Percentiles rank a stretch among this genome's conserved stretches.
Evolutionary conservation across 2,888 invertebrate species (phyloP).

Genomic region (Andrena hattorfiana): DNA sequence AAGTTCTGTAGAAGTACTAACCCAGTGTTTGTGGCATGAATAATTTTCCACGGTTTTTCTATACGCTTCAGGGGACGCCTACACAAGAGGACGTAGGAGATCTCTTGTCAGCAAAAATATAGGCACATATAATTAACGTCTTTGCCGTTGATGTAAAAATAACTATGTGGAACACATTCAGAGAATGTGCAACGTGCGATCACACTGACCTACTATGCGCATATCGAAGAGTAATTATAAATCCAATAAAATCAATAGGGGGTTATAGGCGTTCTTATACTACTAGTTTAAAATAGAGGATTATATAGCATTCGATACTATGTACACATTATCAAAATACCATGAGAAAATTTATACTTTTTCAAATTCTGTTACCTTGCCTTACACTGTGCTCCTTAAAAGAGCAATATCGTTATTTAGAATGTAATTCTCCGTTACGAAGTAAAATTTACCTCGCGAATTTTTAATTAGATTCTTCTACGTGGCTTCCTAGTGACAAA

Average conservation of each 20-base stretch:
- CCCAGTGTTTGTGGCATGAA: slow-evolving; percentile 15
- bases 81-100: slow-evolving; percentile 2
- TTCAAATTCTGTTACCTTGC: too few relatives aligned
- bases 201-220: slow-evolving; percentile 31
- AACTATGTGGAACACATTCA: slow-evolving; percentile 14
- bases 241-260: slow-evolving; percentile 41
- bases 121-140: slow-evolving; percentile 46
- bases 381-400: too few relatives aligned
- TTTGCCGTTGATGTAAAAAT: slow-evolving; percentile 30
- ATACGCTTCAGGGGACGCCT: slow-evolving; percentile 14
- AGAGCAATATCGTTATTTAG: too few relatives aligned
- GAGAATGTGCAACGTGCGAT: slow-evolving; percentile 4
- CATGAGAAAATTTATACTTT: too few relatives aligned
- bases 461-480: too few relatives aligned
- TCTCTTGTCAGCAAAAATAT: slow-evolving; percentile 6
- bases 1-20: slow-evolving; percentile 1
- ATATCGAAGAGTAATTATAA: slow-evolving; percentile 34
- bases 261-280: background rate
- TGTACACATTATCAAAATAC: too few relatives aligned
- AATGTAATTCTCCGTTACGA: too few relatives aligned
- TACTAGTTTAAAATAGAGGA: background rate
- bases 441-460: too few relatives aligned
- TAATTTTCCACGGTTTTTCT: slow-evolving; percentile 16
- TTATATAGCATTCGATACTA: background rate
- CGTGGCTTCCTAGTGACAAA: too few relatives aligned